Evolutionary conservation across 2,888 invertebrate genomes (phyloP), one percentile per base, ranked within the genome.

Genomic region (Atrina japonica): DNA sequence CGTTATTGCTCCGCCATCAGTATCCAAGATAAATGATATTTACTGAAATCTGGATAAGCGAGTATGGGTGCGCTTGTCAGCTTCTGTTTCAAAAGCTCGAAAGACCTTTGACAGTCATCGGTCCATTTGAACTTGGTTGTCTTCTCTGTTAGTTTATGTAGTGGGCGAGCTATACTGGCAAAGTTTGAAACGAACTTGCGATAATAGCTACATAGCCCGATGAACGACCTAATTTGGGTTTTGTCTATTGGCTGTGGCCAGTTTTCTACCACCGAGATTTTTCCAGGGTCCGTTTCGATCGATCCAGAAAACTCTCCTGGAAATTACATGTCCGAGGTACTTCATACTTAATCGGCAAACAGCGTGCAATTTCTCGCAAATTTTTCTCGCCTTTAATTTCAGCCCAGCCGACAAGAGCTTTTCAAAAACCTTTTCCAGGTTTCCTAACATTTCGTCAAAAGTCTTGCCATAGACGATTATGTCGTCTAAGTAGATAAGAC

Each of bases 401-500:
- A 72, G 21, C 18, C 58, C 50, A 9, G 72, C 66, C 23, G 49
- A 49, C 1, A 45, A 23, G 50, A 72, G 58, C 41, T 63, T 18
- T 11, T 58, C 29, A 35, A 72, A 64, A n/a, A 72, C 49, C 16
- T 21, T 2, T 16, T 56, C 21, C 6, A 72, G 25, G 29, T 66
- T 67, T 16, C 18, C 30, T n/a, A 63, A 25, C 9, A 30, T 43
- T 49, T 63, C 50, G 7, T 63, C 52, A 52, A 67, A 67, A 27
- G 66, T 49, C n/a, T n/a, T 50, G 1, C 66, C 61, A 23, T 47
- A 47, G 5, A 66, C 58, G 41, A 72, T 72, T 21, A 64, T 59
- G 23, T 66, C 55, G 18, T 71, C 89, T 25, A 90, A 56, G 65
- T 89, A 91, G 0, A 89, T 86, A 25, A 90, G 82, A 67, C 86